Conservation (phyloP, 2,888 invertebrate species). For the Erebia ligea region DNA sequence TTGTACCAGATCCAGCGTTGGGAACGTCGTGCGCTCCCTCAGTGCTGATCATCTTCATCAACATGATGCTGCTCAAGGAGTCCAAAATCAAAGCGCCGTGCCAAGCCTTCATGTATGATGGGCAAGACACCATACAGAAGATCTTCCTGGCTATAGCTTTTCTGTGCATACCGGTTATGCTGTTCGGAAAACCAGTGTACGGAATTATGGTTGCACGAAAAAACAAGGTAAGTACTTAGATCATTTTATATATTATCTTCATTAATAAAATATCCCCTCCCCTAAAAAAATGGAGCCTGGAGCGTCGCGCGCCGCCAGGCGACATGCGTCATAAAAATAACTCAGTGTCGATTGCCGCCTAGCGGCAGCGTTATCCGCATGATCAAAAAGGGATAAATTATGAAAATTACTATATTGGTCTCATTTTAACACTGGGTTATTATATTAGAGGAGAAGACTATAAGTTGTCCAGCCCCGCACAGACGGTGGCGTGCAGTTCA, state of each 20-base stretch:
- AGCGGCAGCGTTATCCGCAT: too few species aligned
- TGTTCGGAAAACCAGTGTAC: slow-evolving; percentile 90
- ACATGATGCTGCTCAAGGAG: slow-evolving; percentile 88
- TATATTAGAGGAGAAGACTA: too few species aligned
- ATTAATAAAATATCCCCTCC: too few species aligned
- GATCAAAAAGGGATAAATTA: too few species aligned
- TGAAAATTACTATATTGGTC: too few species aligned
- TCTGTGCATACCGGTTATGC: slow-evolving; percentile 89
- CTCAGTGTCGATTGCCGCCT: too few species aligned
- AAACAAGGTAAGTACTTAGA: slow-evolving; percentile 62
- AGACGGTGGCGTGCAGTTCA: too few species aligned
- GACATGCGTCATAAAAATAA: too few species aligned
- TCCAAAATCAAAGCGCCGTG: slow-evolving; percentile 72
- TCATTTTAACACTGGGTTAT: too few species aligned
- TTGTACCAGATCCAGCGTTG: slow-evolving; percentile 61
- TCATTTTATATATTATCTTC: background rate
- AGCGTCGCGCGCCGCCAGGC: too few species aligned
- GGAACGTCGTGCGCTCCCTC: slow-evolving; percentile 88
- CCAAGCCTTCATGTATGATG: slow-evolving; percentile 83
- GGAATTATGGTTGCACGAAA: slow-evolving; percentile 76
- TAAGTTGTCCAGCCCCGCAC: too few species aligned
- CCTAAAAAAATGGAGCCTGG: too few species aligned
- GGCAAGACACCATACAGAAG: slow-evolving; percentile 84
- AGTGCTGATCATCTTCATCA: slow-evolving; percentile 90
- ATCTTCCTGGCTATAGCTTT: slow-evolving; percentile 85